Evolutionary conservation across 53 echinoderm and acorn worm species (phyloP), one percentile per base, ranked within the genome.

Genomic region (Astropecten irregularis): DNA sequence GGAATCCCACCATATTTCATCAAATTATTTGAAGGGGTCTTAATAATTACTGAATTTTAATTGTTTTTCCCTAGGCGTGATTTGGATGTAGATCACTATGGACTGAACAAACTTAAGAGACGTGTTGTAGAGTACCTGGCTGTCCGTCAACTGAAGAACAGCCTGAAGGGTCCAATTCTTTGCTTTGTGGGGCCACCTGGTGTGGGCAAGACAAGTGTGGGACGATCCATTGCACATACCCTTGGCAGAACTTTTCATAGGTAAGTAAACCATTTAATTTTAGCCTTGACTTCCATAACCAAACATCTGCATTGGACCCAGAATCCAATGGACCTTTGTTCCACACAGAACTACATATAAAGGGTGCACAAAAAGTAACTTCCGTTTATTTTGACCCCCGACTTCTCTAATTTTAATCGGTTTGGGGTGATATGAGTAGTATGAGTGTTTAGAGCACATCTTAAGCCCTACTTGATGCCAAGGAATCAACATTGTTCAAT

Each of bases 131-230:
- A 96, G 46, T 96, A 96, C 77, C 85, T 96, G 22, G 96, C 96
- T 40, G 93, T 96, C n/a, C 69, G 96, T 38, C 96, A 96, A 53
- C 89, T 96, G 25, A 96, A 96, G 85, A 96, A 96, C 73, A 91
- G 91, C 35, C 77, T 96, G 14, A 96, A 96, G 56, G 96, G 96
- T 4, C 96, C 96, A 16, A 96, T 96, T 49, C 82, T 96, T 32
- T 96, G 96, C 74, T 96, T 96, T 34, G 84, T 96, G 49, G 96
- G 96, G 11, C 96, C 96, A 26, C 96, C 96, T 26, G 96, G 96
- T 46, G 96, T 96, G 19, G 96, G 96, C 61, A 96, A 96, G 76
- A 96, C 96, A n/a, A 96, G 96, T 22, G 91, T 96, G 7, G 96
- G 96, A 14, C 87, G 93, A 54, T 96, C 96, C 53, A 96, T 96